Evolutionary conservation across 2,888 invertebrate species (phyloP), one percentile per base, ranked within the genome.

Genomic region (Gastrophysa polygoni): DNA sequence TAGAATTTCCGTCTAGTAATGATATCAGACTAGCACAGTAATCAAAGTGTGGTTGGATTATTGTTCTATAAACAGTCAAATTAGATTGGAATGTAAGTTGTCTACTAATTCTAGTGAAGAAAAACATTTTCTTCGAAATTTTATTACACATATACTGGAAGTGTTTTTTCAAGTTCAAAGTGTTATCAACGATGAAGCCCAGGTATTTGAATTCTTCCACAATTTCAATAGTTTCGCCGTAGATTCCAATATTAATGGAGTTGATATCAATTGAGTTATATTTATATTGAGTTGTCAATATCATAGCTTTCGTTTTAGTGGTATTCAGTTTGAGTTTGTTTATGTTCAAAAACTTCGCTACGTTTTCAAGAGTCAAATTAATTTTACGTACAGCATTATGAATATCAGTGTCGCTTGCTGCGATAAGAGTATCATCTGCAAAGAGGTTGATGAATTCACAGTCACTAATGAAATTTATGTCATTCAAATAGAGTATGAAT

Each of bases 11-110:
- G n/a, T n/a, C n/a, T n/a, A 55, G 21, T 18, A 43, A 55, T 16
- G 21, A 6, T 38, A 55, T 16, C 44, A 55, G 11, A 24, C 24
- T 55, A 8, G 55, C 55, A 43, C 55, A 55, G 20, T 55, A 55
- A 16, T 46, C 55, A 24, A 55, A 46, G 28, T 55, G 55, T 11
- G 55, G 54, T 54, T 54, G 43, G 16, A 54, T 54, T 54, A 54
- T 54, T 7, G 43, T 32, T 54, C 24, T 32, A 28, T 54, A 54
- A 14, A 38, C 54, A 11, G 54, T 20, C 17, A 38, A 20, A 8
- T 38, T 38, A 7, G 54, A 43, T 20, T 38, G 54, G n/a, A n/a
- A 16, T 16, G 54, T 38, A 18, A 54, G 54, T n/a, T 38, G n/a
- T 20, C 43, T 38, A 38, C 43, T 20, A 8, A 38, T 38, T 21